Conservation (phyloP, 2,888 invertebrate genomes). For the Tillus elongatus region DNA sequence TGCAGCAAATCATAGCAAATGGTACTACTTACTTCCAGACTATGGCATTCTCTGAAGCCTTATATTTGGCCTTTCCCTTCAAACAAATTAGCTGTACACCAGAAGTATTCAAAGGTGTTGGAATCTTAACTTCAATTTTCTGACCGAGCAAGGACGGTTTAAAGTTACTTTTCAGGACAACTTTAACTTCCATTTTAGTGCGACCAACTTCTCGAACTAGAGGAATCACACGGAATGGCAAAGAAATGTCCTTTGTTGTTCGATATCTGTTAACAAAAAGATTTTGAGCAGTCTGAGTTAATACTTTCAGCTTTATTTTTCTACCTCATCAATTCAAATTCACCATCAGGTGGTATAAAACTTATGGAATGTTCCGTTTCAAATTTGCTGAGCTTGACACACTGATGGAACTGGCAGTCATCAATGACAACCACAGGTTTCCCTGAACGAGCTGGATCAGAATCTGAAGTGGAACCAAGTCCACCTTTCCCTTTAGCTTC, state of each 20-base stretch:
- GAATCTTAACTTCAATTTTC: slow-evolving; percentile 98
- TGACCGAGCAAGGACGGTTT: slow-evolving; percentile 96
- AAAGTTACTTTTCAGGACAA: slow-evolving; percentile 97
- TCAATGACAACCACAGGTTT: slow-evolving; percentile 99
- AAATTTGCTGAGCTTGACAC: slow-evolving; percentile 98
- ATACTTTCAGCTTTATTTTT: no score
- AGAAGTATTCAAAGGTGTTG: slow-evolving; percentile 96
- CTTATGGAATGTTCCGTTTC: slow-evolving; percentile 99
- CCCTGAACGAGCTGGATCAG: slow-evolving; percentile 79
- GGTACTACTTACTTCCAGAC: slow-evolving; percentile 69
- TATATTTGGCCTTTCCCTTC: slow-evolving; percentile 99
- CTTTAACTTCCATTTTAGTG: slow-evolving; percentile 99
- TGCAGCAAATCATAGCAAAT: neutral
- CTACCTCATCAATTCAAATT: slow-evolving; percentile 98
- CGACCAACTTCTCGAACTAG: slow-evolving; percentile 95
- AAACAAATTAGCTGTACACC: slow-evolving; percentile 98
- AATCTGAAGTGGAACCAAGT: slow-evolving; percentile 53
- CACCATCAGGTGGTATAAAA: slow-evolving; percentile 99
- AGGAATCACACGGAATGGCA: slow-evolving; percentile 98
- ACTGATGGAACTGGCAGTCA: slow-evolving; percentile 99
- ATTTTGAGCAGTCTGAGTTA: slow-evolving; percentile 4
- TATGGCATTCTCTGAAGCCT: slow-evolving; percentile 99
- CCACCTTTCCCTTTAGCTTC: slow-evolving; percentile 80
- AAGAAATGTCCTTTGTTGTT: slow-evolving; percentile 98
- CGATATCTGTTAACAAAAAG: slow-evolving; percentile 63